These are phyloP conservation scores for Melanotaenia boesemani DNA, from an alignment of 2,797 vertebrate genomes.

Conservation along the genomic window DNA sequence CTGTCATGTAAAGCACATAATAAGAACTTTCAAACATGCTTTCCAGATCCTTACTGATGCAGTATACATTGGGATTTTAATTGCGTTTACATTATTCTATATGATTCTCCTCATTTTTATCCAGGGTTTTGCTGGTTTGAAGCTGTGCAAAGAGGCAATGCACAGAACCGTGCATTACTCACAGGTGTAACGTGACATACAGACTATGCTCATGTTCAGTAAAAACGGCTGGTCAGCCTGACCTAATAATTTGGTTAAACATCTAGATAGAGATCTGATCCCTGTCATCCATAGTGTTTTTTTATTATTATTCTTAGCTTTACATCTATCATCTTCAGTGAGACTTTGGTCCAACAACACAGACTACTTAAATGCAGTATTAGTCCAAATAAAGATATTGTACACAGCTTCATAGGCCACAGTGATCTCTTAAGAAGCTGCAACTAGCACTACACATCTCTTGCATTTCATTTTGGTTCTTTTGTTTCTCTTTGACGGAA, in stretches of 20 bases:
- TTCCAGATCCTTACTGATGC: not conserved
- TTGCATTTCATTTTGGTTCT: not conserved
- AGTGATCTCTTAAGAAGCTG: not conserved
- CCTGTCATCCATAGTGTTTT: too few relatives aligned
- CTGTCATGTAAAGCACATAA: not conserved
- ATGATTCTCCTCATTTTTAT: not conserved
- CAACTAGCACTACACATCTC: not conserved
- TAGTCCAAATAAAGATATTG: not conserved
- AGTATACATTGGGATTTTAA: not conserved
- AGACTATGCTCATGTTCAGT: too few relatives aligned
- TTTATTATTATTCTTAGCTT: too few relatives aligned
- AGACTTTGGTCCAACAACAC: not conserved
- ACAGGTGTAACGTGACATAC: too few relatives aligned
- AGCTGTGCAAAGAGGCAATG: not conserved
- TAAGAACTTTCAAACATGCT: not conserved
- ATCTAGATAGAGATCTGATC: not conserved
- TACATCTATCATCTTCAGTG: not conserved
- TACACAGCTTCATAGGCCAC: not conserved
- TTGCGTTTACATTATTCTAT: not conserved
- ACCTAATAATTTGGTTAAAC: not conserved
- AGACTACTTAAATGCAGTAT: not conserved
- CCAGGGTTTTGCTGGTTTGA: not conserved
- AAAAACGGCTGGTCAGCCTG: not conserved
- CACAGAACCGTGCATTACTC: not conserved
- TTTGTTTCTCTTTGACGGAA: not conserved